A percentile compares a stretch with the other conserved stretches of the same genome.
These are phyloP conservation scores for Drosophila sp. DNA, from an alignment of 1,140 invertebrate genomes.

Conservation along the genomic window DNA sequence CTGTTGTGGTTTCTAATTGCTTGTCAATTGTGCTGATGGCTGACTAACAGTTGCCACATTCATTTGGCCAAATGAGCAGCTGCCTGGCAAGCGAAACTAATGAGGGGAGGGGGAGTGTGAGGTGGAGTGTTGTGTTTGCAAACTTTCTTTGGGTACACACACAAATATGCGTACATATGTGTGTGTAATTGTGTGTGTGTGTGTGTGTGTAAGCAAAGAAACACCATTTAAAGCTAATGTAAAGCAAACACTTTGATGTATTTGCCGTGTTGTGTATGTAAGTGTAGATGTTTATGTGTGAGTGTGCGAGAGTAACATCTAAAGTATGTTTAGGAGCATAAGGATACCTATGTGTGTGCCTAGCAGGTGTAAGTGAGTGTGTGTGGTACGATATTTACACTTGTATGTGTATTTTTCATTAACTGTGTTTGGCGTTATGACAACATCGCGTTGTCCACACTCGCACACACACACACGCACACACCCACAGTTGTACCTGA, in stretches of 20 bases:
- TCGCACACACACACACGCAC: conserved; percentile 2
- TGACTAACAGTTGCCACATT: conserved; percentile 26
- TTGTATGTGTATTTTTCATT: conserved; percentile 78
- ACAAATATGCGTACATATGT: background rate
- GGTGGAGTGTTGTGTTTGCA: conserved; percentile 54
- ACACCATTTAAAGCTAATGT: conserved; percentile 83
- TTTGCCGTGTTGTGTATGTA: conserved; percentile 63
- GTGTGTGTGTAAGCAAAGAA: conserved; percentile 63
- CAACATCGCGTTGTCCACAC: conserved; percentile 44
- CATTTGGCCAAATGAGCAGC: conserved; percentile 51
- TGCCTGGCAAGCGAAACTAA: conserved; percentile 46
- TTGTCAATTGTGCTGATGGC: conserved; percentile 38
- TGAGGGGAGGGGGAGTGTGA: background rate
- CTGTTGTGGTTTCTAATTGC: conserved; percentile 70
- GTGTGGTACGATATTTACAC: conserved; percentile 53
- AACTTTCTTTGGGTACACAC: conserved; percentile 47
- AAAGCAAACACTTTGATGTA: conserved; percentile 79
- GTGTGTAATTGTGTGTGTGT: conserved; percentile 24
- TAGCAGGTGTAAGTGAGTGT: conserved; percentile 39
- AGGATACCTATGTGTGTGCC: conserved; percentile 2
- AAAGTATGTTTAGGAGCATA: conserved; percentile 31
- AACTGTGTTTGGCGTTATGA: conserved; percentile 69
- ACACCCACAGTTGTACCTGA: background rate
- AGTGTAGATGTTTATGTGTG: conserved; percentile 13
- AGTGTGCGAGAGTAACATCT: background rate